Percentiles rank a stretch among this genome's conserved stretches.
Conservation (phyloP, 2,797 vertebrate species). For the Spatula versicolor region DNA sequence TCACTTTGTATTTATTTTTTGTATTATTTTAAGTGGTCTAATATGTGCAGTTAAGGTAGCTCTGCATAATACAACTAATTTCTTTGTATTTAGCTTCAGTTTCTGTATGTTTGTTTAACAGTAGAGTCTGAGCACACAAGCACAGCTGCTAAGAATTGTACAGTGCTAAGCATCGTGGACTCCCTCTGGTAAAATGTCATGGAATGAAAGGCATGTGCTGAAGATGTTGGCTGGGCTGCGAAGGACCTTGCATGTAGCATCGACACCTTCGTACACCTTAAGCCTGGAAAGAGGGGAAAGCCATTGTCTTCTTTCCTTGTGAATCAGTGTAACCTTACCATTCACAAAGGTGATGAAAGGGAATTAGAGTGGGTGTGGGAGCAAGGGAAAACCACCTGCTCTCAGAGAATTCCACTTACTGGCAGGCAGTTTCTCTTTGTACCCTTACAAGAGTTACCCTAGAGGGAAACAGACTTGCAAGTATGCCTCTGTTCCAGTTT, state of each 20-base stretch:
- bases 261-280: background rate
- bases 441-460: background rate
- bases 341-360: background rate
- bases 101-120: background rate
- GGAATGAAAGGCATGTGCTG: background rate
- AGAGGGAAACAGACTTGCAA: background rate
- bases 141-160: background rate
- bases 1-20: background rate
- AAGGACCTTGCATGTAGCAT: background rate
- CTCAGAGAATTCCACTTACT: background rate
- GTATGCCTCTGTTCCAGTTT: background rate
- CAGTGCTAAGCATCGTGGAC: background rate
- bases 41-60: background rate
- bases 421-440: background rate
- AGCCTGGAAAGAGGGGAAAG: background rate
- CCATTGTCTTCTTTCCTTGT: background rate
- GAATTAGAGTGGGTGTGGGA: background rate
- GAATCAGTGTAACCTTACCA: background rate
- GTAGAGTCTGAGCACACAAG: background rate
- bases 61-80: background rate
- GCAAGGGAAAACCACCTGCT: background rate
- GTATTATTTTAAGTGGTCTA: background rate
- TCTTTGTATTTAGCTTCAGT: background rate
- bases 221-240: background rate
- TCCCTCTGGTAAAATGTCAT: background rate